These are phyloP conservation scores for Epinephelus moara DNA, from an alignment of 2,113 vertebrate genomes.

Conservation along the genomic window DNA sequence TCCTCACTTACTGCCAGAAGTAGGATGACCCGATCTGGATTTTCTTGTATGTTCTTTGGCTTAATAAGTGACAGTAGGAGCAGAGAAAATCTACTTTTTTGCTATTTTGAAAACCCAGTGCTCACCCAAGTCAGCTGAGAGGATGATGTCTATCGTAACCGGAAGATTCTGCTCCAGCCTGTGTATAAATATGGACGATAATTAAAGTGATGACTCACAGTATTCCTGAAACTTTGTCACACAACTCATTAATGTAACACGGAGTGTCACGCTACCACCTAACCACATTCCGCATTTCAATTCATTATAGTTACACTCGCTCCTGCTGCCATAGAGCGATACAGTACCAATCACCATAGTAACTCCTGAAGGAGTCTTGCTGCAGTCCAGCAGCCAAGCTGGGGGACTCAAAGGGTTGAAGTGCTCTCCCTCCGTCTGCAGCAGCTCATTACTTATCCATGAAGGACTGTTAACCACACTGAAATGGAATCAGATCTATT, in stretches of 20 bases:
- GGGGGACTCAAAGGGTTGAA: constrained; percentile 64
- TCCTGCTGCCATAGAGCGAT: constrained; percentile 34
- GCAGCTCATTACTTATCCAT: constrained; percentile 82
- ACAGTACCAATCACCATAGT: constrained; percentile 59
- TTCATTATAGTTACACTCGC: constrained; percentile 45
- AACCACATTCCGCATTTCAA: constrained; percentile 7
- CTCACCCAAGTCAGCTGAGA: background rate
- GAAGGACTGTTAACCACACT: constrained; percentile 80
- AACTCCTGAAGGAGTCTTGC: constrained; percentile 56
- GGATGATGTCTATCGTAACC: background rate
- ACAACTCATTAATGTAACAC: constrained; percentile 16
- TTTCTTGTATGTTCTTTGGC: background rate
- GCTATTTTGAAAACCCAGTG: background rate
- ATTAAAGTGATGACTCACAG: constrained; percentile 32
- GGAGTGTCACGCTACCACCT: constrained; percentile 1
- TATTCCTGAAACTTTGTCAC: constrained; percentile 24
- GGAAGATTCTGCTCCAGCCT: background rate
- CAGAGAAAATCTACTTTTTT: constrained; percentile 4
- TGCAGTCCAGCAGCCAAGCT: constrained; percentile 53
- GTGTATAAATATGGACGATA: constrained; percentile 1
- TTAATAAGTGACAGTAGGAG: background rate
- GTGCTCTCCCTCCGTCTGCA: constrained; percentile 54
- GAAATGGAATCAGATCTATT: constrained; percentile 81
- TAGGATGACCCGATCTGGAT: background rate
- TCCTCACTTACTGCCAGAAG: background rate